phyloP scores from a whole-genome alignment of 2,113 vertebrate genomes.

The Hypocryptadius cinnamomeus region DNA sequence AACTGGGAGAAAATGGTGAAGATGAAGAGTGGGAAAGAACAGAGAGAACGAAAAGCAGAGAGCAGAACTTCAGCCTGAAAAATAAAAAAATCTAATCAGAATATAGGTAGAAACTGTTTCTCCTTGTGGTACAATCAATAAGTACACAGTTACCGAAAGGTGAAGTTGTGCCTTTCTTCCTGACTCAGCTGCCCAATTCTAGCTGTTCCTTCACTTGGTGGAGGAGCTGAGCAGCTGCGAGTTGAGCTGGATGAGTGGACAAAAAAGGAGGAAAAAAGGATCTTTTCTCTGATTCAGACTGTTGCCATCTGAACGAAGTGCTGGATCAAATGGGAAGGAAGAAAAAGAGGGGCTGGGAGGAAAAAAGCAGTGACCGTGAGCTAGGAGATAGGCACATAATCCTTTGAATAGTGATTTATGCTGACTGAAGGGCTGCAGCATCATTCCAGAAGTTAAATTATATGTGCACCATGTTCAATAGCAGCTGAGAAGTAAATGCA shows the following conservation, averaged over 20 bases:
- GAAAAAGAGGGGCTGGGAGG: neutral
- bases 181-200: neutral
- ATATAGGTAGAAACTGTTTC: neutral
- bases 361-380: neutral
- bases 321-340: neutral
- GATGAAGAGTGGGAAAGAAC: neutral
- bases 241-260: neutral
- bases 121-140: neutral
- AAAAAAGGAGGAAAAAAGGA: neutral
- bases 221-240: neutral
- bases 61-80: neutral
- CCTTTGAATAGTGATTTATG: neutral
- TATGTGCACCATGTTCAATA: neutral
- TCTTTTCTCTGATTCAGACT: neutral
- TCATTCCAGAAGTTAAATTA: neutral
- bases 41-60: neutral
- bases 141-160: neutral
- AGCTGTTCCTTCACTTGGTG: neutral
- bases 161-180: neutral
- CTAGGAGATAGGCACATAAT: neutral
- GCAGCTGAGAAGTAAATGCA: neutral
- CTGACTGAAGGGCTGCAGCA: neutral
- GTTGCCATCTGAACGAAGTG: neutral
- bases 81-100: neutral
- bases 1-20: neutral